Conservation (phyloP, 2,113 vertebrate genomes). For the Hydrolagus affinis region DNA sequence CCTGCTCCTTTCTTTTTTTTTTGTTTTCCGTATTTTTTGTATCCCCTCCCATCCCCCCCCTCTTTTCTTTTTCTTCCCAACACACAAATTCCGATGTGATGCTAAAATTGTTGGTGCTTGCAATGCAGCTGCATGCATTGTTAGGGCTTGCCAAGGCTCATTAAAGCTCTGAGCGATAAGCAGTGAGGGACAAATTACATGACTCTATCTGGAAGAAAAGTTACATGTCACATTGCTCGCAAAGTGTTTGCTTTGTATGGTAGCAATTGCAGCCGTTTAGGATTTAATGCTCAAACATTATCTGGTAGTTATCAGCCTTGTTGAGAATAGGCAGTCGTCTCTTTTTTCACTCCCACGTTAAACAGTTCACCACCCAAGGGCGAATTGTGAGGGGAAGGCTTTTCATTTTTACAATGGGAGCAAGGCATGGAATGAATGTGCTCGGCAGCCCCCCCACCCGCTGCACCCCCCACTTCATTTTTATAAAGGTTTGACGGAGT, state of each 20-base stretch:
- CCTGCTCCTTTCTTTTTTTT: neutral
- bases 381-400: constrained; percentile 22
- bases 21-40: no score
- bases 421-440: neutral
- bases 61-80: constrained; percentile 2
- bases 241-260: constrained; percentile 52
- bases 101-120: constrained; percentile 22
- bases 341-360: constrained; percentile 6
- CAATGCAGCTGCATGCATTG: constrained; percentile 60
- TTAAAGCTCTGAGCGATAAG: constrained; percentile 63
- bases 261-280: constrained; percentile 43
- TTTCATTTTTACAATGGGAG: constrained; percentile 24
- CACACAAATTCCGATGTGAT: constrained; percentile 19
- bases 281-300: constrained; percentile 15
- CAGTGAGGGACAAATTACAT: constrained; percentile 64
- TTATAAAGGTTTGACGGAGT: constrained; percentile 7
- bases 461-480: no score
- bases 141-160: constrained; percentile 63
- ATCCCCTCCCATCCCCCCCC: neutral
- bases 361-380: constrained; percentile 14
- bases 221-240: constrained; percentile 41
- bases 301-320: constrained; percentile 14
- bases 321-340: constrained; percentile 16
- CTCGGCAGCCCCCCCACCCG: neutral
- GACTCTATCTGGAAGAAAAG: constrained; percentile 51